Evolutionary conservation across 2,888 invertebrate genomes (phyloP).

Genomic region (Tinea pellionella): DNA sequence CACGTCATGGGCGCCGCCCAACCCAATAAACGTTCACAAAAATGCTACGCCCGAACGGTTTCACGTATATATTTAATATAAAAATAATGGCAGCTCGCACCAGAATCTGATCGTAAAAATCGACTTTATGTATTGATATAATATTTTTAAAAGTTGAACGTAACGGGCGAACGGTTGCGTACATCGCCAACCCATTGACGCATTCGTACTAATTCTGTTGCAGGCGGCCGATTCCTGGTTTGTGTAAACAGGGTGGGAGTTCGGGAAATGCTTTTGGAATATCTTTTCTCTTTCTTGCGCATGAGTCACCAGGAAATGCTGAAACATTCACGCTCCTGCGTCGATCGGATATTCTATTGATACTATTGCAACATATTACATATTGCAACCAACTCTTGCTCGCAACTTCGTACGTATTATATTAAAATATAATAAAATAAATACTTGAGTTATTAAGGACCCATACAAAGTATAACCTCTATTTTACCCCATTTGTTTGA

Average conservation of each 20-base stretch:
- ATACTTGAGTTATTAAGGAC: too few species aligned
- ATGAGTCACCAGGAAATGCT: background rate
- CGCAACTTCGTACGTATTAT: too few species aligned
- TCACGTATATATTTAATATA: constrained; percentile 55
- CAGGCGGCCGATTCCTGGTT: constrained; percentile 60
- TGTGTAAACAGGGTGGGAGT: constrained; percentile 50
- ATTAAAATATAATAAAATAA: too few species aligned
- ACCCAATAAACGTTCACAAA: constrained; percentile 23
- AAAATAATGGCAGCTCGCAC: constrained; percentile 40
- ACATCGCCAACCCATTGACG: constrained; percentile 48
- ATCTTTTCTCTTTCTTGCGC: background rate
- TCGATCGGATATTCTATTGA: too few species aligned
- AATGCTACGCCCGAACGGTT: background rate
- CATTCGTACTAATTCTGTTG: constrained; percentile 68
- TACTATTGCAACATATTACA: too few species aligned
- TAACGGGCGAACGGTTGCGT: constrained; percentile 17
- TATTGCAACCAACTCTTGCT: too few species aligned
- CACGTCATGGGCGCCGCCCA: constrained; percentile 36
- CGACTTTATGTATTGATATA: constrained; percentile 27
- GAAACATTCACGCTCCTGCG: too few species aligned
- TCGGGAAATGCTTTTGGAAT: constrained; percentile 31
- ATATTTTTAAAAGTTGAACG: constrained; percentile 42
- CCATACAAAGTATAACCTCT: too few species aligned
- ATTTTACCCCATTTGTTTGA: too few species aligned
- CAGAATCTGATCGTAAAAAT: constrained; percentile 62